Evolutionary conservation across 2,113 vertebrate species (phyloP).

Genomic region (Zosterops borbonicus): DNA sequence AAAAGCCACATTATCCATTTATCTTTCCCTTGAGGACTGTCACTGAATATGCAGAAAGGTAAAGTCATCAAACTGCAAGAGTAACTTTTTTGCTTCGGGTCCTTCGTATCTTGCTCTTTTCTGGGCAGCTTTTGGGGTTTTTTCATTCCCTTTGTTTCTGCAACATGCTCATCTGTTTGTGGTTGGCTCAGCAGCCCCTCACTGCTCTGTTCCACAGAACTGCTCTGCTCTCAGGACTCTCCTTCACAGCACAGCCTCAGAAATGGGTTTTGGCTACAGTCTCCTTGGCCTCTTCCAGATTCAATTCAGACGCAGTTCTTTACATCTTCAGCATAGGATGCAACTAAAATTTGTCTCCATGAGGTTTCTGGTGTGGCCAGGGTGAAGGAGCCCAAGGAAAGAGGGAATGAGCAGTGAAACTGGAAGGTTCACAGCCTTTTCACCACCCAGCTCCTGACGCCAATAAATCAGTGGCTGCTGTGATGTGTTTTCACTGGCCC

Average conservation of each 20-base stretch:
- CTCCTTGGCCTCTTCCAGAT: neutral
- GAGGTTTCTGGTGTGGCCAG: neutral
- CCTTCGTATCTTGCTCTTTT: neutral
- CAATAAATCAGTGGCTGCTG: neutral
- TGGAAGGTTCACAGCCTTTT: neutral
- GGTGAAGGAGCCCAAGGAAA: neutral
- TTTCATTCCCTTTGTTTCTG: neutral
- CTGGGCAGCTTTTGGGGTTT: neutral
- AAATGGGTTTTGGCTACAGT: neutral
- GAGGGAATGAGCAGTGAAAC: neutral
- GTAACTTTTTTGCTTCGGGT: neutral
- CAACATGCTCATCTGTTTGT: rapidly evolving
- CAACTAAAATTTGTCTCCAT: neutral
- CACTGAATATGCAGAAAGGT: neutral
- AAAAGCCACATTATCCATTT: neutral
- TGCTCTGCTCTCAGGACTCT: neutral
- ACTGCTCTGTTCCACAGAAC: neutral
- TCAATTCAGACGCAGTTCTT: neutral
- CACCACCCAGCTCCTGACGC: neutral
- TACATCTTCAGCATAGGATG: neutral
- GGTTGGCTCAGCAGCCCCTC: neutral
- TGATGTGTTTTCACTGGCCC: neutral
- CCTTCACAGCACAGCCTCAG: neutral
- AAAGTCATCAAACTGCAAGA: neutral
- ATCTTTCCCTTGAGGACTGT: neutral